phyloP scores from a whole-genome alignment of 2,888 invertebrate species.

The Nineta flava region DNA sequence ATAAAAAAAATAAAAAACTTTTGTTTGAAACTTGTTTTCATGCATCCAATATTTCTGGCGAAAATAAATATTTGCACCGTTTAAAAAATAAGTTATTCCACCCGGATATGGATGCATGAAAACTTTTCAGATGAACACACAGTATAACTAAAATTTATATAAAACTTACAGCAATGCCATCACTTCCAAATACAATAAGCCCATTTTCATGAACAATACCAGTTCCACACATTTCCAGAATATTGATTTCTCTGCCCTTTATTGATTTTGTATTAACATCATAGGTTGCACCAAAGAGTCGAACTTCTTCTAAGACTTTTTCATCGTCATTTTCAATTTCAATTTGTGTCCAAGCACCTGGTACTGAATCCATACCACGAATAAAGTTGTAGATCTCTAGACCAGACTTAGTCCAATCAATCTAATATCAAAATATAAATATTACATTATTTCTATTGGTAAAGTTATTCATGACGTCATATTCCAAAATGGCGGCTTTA shows the following conservation, averaged over 20 bases:
- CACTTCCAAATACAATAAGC: constrained; percentile 62
- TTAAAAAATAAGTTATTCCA: too few relatives aligned
- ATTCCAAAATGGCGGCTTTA: too few relatives aligned
- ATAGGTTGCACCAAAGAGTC: constrained; percentile 66
- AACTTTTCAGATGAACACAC: too few relatives aligned
- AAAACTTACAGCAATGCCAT: constrained; percentile 51
- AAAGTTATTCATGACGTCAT: too few relatives aligned
- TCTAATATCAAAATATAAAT: constrained; percentile 25
- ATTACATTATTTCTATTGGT: not conserved
- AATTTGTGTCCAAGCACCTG: constrained; percentile 58
- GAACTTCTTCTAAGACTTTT: constrained; percentile 43
- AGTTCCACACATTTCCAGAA: constrained; percentile 42
- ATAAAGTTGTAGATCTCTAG: constrained; percentile 81
- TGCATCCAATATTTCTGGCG: too few relatives aligned
- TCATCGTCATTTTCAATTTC: constrained; percentile 27
- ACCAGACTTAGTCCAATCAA: constrained; percentile 56
- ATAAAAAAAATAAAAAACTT: too few relatives aligned
- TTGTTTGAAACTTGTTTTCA: too few relatives aligned
- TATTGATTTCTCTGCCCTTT: constrained; percentile 37
- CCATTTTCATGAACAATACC: constrained; percentile 66
- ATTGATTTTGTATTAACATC: constrained; percentile 41
- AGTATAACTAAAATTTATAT: too few relatives aligned
- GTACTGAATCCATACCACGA: constrained; percentile 84
- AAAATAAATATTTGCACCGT: too few relatives aligned
- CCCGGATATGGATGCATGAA: too few relatives aligned